Evolutionary conservation across 2,888 invertebrate species (phyloP).

Genomic region (Sinohyriopsis cumingii): DNA sequence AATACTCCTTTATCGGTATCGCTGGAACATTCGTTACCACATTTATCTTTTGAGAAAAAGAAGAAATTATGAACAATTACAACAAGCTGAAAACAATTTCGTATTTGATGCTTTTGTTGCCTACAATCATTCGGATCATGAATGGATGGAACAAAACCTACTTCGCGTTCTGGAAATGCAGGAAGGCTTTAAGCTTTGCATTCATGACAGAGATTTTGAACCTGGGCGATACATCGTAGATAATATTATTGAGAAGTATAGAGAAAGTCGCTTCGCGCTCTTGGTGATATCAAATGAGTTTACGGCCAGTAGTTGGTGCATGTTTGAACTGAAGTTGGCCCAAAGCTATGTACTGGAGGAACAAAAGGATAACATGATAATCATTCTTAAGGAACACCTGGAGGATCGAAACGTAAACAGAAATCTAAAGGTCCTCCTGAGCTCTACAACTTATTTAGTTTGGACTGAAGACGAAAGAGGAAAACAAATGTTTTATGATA

Average conservation of each 20-base stretch:
- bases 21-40: conserved; percentile 77
- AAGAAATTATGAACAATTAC: conserved; percentile 6
- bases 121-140: conserved; percentile 79
- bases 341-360: conserved; percentile 74
- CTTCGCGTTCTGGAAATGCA: conserved; percentile 78
- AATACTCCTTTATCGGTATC: conserved; percentile 73
- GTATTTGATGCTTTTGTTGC: conserved; percentile 81
- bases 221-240: conserved; percentile 81
- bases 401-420: conserved; percentile 4
- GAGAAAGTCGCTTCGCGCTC: conserved; percentile 79
- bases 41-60: conserved; percentile 48
- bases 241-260: conserved; percentile 82
- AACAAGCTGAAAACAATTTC: conserved; percentile 27
- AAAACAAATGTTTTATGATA: too few species aligned
- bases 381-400: not conserved
- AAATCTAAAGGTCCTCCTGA: conserved; percentile 1
- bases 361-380: conserved; percentile 73
- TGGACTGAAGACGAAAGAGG: too few species aligned
- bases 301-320: conserved; percentile 81
- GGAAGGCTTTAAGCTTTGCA: conserved; percentile 73
- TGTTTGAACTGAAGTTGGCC: conserved; percentile 82
- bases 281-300: conserved; percentile 80
- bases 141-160: conserved; percentile 79
- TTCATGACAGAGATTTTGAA: conserved; percentile 82
- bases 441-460: not conserved